phyloP scores from a whole-genome alignment of 2,888 invertebrate genomes.

The Leptothorax acervorum region DNA sequence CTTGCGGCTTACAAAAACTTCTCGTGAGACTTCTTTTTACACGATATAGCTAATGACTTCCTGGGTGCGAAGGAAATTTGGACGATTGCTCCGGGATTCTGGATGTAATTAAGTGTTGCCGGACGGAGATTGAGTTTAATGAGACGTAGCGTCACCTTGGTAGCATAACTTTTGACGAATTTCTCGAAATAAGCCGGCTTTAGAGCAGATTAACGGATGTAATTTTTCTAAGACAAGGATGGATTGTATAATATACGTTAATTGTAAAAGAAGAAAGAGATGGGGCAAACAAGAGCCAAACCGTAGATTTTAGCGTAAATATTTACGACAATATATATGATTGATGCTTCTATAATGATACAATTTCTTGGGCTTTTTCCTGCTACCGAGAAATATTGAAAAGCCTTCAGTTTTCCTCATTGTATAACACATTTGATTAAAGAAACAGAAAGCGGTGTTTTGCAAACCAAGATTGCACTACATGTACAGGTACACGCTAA shows the following conservation, averaged over 20 bases:
- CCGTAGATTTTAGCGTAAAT: background rate
- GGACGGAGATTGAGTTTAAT: conserved; percentile 42
- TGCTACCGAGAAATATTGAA: background rate
- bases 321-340: background rate
- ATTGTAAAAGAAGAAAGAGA: background rate
- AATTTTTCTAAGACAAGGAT: background rate
- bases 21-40: conserved; percentile 9
- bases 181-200: background rate
- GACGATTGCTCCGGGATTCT: conserved; percentile 33
- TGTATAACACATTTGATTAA: background rate
- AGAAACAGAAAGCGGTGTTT: background rate
- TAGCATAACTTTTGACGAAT: conserved; percentile 13
- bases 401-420: background rate
- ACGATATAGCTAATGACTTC: conserved; percentile 27
- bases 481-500: background rate
- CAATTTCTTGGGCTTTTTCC: background rate
- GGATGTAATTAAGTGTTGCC: conserved; percentile 38
- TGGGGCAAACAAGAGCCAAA: background rate
- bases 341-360: conserved; percentile 4
- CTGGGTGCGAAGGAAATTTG: conserved; percentile 40
- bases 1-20: background rate
- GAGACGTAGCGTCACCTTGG: conserved; percentile 10
- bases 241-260: background rate
- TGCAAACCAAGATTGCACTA: conserved; percentile 3
- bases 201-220: background rate